Percentiles rank a stretch among this genome's conserved stretches.
phyloP scores from a whole-genome alignment of 2,797 vertebrate species.

The Sparidentex hasta region DNA sequence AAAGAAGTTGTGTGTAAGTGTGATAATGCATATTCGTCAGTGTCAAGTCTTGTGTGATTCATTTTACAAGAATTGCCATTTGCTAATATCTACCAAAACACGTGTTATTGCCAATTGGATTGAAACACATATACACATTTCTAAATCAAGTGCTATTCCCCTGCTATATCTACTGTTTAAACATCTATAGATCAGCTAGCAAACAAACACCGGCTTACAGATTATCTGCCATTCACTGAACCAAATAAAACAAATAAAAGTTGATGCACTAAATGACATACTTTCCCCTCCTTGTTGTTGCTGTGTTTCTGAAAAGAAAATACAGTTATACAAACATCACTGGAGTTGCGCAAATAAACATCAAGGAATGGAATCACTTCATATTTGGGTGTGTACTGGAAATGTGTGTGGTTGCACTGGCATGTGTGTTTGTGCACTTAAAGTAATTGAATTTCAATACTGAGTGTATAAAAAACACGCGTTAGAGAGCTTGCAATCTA shows the following conservation, averaged over 20 bases:
- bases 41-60: slow-evolving; percentile 10
- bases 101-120: slow-evolving; percentile 23
- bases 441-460: slow-evolving; percentile 47
- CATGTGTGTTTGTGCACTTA: slow-evolving; percentile 46
- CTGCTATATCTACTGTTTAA: slow-evolving; percentile 38
- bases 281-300: slow-evolving; percentile 88
- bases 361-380: slow-evolving; percentile 67
- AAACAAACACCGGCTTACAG: slow-evolving; percentile 61
- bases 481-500: slow-evolving; percentile 46
- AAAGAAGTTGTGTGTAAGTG: slow-evolving; percentile 33
- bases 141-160: slow-evolving; percentile 75
- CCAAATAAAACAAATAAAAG: slow-evolving; percentile 72
- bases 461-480: slow-evolving; percentile 31
- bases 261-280: slow-evolving; percentile 85
- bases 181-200: slow-evolving; percentile 55
- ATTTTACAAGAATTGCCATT: slow-evolving; percentile 14
- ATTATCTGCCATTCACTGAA: slow-evolving; percentile 70
- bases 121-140: slow-evolving; percentile 20
- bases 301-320: slow-evolving; percentile 89
- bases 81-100: slow-evolving; percentile 11
- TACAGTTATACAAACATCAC: slow-evolving; percentile 84
- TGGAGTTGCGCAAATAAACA: slow-evolving; percentile 74
- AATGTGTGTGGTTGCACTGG: slow-evolving; percentile 13
- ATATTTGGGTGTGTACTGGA: slow-evolving; percentile 32
- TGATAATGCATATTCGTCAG: slow-evolving; percentile 31